Conservation (phyloP, 2,113 vertebrate species). For the Erythrolamprus reginae region DNA sequence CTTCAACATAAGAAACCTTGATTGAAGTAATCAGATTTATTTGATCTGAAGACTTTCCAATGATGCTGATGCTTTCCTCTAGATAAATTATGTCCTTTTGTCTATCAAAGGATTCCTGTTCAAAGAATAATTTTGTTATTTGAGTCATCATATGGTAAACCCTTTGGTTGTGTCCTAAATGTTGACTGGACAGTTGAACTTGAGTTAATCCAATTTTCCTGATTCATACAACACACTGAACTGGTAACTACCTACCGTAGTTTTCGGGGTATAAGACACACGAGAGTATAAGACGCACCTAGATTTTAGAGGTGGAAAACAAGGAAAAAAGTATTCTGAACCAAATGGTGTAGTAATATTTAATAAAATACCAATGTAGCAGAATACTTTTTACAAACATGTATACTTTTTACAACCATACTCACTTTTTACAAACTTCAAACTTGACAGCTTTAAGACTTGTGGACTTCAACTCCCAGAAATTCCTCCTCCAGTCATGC, state of each 20-base stretch:
- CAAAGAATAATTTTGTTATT: not conserved
- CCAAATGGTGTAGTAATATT: no score
- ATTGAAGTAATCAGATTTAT: not conserved
- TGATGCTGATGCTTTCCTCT: not conserved
- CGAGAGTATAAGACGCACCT: no score
- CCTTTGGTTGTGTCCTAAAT: not conserved
- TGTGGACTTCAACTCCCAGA: no score
- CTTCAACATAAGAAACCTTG: not conserved
- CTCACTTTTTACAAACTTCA: no score
- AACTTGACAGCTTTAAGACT: no score
- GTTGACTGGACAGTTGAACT: not conserved
- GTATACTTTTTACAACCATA: no score
- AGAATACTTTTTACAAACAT: no score
- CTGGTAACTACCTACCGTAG: not conserved
- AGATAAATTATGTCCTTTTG: not conserved
- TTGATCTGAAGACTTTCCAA: not conserved
- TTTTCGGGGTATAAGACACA: no score
- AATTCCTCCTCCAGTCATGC: no score
- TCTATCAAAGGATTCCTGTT: not conserved
- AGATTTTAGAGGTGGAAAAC: no score
- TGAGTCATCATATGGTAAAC: not conserved
- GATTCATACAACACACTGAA: not conserved
- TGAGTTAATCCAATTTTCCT: not conserved
- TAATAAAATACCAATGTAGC: no score
- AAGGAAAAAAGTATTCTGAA: no score